Conservation (phyloP, 2,888 invertebrate genomes). For the Pandemis corylana region DNA sequence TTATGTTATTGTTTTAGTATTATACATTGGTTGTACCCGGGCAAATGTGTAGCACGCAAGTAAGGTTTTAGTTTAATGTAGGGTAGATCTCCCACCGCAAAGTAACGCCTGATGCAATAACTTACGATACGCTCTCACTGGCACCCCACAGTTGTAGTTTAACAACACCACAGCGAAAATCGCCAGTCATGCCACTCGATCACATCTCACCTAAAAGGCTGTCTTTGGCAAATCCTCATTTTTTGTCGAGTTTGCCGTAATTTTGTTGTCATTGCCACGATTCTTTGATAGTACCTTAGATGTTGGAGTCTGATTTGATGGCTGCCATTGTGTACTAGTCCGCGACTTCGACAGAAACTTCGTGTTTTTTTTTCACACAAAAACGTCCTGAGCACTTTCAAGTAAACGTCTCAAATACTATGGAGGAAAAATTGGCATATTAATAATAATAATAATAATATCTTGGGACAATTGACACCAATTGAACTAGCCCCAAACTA, state of each 20-base stretch:
- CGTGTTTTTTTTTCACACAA: too few relatives aligned
- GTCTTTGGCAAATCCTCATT: conserved; percentile 62
- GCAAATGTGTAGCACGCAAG: too few relatives aligned
- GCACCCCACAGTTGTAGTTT: conserved; percentile 16
- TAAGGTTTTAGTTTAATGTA: too few relatives aligned
- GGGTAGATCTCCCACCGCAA: neutral
- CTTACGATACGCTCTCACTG: conserved; percentile 15
- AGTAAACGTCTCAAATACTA: too few relatives aligned
- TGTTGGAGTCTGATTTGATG: neutral
- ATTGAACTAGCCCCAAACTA: too few relatives aligned
- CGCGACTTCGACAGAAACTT: too few relatives aligned
- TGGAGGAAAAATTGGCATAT: too few relatives aligned
- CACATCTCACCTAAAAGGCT: conserved; percentile 71
- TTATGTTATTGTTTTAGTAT: too few relatives aligned
- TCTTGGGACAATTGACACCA: too few relatives aligned
- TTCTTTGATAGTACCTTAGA: neutral
- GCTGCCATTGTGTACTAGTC: neutral
- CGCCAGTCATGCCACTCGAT: conserved; percentile 73
- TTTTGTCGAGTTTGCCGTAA: conserved; percentile 50
- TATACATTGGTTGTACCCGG: too few relatives aligned
- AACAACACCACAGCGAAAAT: conserved; percentile 49
- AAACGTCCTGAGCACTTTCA: too few relatives aligned
- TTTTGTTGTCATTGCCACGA: neutral
- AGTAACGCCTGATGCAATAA: neutral
- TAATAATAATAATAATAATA: too few relatives aligned